A percentile compares a stretch with the other conserved stretches of the same genome.
Conservation (phyloP, 1,140 invertebrate species). For the Chironomus striatipennis region DNA sequence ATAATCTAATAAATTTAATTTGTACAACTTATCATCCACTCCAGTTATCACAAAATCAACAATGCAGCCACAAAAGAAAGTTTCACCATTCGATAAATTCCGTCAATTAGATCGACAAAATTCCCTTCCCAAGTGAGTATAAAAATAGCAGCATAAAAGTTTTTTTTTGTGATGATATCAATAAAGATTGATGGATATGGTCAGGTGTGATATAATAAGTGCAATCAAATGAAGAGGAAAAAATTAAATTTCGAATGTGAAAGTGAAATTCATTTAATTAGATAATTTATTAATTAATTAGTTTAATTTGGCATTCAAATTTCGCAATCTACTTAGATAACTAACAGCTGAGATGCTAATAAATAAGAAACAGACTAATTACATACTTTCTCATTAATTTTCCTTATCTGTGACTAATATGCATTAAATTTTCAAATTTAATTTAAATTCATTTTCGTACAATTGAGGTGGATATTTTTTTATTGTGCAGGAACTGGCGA, state of each 20-base stretch:
- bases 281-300: neutral
- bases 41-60: slow-evolving; percentile 54
- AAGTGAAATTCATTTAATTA: neutral
- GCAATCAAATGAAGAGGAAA: neutral
- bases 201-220: neutral
- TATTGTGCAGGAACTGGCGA: too few relatives aligned
- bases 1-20: slow-evolving; percentile 29
- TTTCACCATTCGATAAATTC: slow-evolving; percentile 83
- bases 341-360: neutral
- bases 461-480: neutral
- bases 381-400: neutral
- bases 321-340: neutral
- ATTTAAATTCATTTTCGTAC: neutral
- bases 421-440: neutral
- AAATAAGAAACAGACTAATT: neutral
- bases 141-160: slow-evolving; percentile 1
- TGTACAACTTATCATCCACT: slow-evolving; percentile 34
- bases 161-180: neutral
- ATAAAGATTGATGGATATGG: neutral
- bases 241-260: neutral
- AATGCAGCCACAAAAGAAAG: slow-evolving; percentile 52
- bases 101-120: slow-evolving; percentile 80
- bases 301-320: neutral
- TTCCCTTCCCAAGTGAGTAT: slow-evolving; percentile 64
- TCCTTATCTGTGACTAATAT: slow-evolving; percentile 1